These are phyloP conservation scores for Enteromius viviparus DNA, from an alignment of 2,797 vertebrate genomes.

Conservation along the genomic window DNA sequence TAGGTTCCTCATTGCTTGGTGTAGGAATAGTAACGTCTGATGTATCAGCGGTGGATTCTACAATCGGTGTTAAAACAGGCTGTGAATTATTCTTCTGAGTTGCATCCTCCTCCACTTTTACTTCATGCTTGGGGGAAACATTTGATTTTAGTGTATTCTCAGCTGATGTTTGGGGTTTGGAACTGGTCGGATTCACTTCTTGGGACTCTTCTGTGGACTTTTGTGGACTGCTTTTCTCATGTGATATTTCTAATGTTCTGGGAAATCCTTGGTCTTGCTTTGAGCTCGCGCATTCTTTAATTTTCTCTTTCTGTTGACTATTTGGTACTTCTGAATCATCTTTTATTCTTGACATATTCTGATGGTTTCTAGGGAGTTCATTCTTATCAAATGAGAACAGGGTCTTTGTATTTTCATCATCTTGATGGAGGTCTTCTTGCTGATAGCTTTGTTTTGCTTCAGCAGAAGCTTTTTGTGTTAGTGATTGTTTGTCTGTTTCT, in stretches of 20 bases:
- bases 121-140: background rate
- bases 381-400: slow-evolving; percentile 13
- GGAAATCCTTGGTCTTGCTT: slow-evolving; percentile 12
- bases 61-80: slow-evolving; percentile 17
- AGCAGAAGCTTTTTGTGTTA: background rate
- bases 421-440: slow-evolving; percentile 15
- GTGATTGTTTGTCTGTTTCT: background rate
- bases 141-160: slow-evolving; percentile 6
- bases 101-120: background rate
- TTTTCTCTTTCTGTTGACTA: slow-evolving; percentile 18
- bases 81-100: slow-evolving; percentile 22
- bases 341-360: background rate
- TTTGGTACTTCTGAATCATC: slow-evolving; percentile 2
- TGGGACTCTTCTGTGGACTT: background rate
- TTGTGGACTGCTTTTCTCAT: slow-evolving; percentile 5
- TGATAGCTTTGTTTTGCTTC: slow-evolving; percentile 1
- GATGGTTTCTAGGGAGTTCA: slow-evolving; percentile 1
- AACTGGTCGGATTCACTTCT: background rate
- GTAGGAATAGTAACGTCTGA: slow-evolving; percentile 28
- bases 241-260: background rate
- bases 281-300: background rate
- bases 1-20: slow-evolving; percentile 41
- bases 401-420: slow-evolving; percentile 14
- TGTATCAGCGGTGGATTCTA: slow-evolving; percentile 15
- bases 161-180: background rate